phyloP scores from a whole-genome alignment of 2,797 vertebrate species.

The Tamandua tetradactyla region DNA sequence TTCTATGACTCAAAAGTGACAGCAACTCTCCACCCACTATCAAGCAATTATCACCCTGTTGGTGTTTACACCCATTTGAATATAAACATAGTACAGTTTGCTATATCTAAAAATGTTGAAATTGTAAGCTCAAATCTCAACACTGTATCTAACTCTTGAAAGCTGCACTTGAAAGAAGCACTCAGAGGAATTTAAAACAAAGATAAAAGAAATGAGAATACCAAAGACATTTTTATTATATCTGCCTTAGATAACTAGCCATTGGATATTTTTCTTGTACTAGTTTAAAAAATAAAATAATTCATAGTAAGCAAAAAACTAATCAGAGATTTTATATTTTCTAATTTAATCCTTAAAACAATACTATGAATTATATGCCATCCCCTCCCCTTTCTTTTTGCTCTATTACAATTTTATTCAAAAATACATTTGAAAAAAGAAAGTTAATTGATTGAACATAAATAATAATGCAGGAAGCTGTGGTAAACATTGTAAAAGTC shows the following conservation, averaged over 20 bases:
- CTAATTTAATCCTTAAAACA: conserved; percentile 13
- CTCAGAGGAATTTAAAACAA: not conserved
- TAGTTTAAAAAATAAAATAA: conserved; percentile 27
- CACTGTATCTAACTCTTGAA: not conserved
- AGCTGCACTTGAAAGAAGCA: not conserved
- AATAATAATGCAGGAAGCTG: too few relatives aligned
- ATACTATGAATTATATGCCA: not conserved
- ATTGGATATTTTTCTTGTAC: not conserved
- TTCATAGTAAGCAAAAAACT: not conserved
- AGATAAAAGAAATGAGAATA: conserved; percentile 13
- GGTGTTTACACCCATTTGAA: not conserved
- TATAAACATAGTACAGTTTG: not conserved
- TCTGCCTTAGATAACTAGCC: not conserved
- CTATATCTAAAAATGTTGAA: not conserved
- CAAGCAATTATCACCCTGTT: not conserved
- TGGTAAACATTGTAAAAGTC: too few relatives aligned
- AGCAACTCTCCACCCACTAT: not conserved
- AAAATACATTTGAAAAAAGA: too few relatives aligned
- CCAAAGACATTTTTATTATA: conserved; percentile 1
- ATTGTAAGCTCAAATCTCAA: not conserved
- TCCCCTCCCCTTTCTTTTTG: too few relatives aligned
- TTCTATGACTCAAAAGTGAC: not conserved
- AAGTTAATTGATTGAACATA: too few relatives aligned
- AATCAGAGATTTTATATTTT: not conserved
- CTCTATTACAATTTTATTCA: too few relatives aligned